phyloP scores from a whole-genome alignment of 2,113 vertebrate genomes.

The Siphamia tubifer region DNA sequence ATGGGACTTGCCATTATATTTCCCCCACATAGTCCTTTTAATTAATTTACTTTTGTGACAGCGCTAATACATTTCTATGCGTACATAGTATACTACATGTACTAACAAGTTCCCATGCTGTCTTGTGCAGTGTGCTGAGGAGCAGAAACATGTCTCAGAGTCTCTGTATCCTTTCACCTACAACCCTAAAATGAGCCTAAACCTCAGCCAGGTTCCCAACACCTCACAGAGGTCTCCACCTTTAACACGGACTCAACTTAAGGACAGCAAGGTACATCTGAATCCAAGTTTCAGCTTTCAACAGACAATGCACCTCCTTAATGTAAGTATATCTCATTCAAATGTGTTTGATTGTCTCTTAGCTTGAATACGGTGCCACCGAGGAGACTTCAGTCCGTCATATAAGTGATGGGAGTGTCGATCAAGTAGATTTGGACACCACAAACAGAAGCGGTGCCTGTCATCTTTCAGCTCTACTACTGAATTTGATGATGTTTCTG shows the following conservation, averaged over 20 bases:
- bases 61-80: background rate
- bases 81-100: background rate
- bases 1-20: background rate
- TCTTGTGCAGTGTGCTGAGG: conserved; percentile 86
- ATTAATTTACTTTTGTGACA: background rate
- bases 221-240: conserved; percentile 73
- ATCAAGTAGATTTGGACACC: conserved; percentile 43
- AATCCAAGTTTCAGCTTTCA: background rate
- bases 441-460: conserved; percentile 83
- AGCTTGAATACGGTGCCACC: conserved; percentile 39
- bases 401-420: conserved; percentile 35
- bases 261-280: conserved; percentile 29
- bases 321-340: background rate
- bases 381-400: conserved; percentile 39
- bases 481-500: background rate
- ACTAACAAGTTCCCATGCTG: too few species aligned
- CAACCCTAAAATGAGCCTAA: conserved; percentile 98
- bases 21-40: background rate
- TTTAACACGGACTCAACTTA: conserved; percentile 48
- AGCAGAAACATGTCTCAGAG: conserved; percentile 86
- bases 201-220: conserved; percentile 87
- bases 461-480: background rate
- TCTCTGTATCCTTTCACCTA: conserved; percentile 95
- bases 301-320: background rate
- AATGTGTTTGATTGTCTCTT: background rate